Base-by-base conservation (phyloP, 1,140 invertebrate genomes). In the Lysiphlebus fabarum region DNA sequence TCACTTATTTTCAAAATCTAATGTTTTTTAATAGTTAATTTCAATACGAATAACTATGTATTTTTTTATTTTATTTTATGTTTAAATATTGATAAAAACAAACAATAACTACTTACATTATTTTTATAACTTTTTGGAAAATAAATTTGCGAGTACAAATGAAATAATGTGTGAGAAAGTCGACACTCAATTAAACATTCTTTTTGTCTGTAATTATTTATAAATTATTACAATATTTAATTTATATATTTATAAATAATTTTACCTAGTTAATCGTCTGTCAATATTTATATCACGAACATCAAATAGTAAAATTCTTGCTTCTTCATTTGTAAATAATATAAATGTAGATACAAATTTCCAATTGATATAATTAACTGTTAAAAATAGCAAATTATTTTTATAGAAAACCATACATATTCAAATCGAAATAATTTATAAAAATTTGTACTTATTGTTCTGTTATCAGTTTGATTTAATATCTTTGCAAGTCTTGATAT, bases 341-440 rank as follows among this genome's bases (percentile, higher is more conserved):
- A 51, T 51, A 26, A 51, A 36, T n/a, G 36, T 37, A 8, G 9
- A n/a, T 5, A 51, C n/a, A 51, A 51, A 51, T n/a, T 51, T 34
- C 49, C 49, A 51, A 40, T 51, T 7, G 4, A 51, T 51, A 40
- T 51, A 51, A 51, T 51, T 51, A 12, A 51, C 49, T 51, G 38
- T 40, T 2, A 7, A 7, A 7, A 40, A 11, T 10, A 49, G 26
- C 8, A 12, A 45, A 14, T n/a, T 45, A 17, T 8, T 44, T 10
- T 44, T 6, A 44, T 14, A 44, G 5, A 5, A 7, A 49, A 26
- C 6, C 5, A 49, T 6, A 7, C 6, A 49, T 5, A 17, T 49
- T 14, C 44, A 26, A 7, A 10, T 10, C 5, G 14, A 26, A 11
- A 10, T 45, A 7, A n/a, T 6, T 45, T 45, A 11, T 49, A 49